Conservation (phyloP, 1,140 invertebrate species). For the Panagrolaimus sp. region DNA sequence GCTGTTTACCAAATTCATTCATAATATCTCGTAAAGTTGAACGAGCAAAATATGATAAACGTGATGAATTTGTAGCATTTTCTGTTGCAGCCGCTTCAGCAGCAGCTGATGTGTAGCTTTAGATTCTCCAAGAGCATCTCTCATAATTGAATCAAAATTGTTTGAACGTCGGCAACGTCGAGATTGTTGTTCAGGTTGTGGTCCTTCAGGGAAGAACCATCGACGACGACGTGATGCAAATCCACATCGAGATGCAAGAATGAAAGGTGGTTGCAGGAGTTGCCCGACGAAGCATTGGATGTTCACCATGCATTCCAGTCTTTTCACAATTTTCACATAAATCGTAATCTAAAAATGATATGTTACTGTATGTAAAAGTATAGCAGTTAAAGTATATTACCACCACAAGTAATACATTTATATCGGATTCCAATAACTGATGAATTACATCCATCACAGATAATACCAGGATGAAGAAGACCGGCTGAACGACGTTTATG, state of each 20-base stretch:
- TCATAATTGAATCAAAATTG: background rate
- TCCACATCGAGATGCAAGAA: background rate
- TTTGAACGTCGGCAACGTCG: background rate
- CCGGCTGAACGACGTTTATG: no score
- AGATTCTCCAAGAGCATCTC: background rate
- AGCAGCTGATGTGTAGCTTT: background rate
- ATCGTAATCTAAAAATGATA: slow-evolving; percentile 7
- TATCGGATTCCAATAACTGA: slow-evolving; percentile 8
- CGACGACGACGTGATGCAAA: background rate
- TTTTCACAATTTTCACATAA: slow-evolving; percentile 8
- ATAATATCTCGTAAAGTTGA: no score
- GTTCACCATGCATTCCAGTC: slow-evolving; percentile 10
- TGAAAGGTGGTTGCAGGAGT: background rate
- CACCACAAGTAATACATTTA: slow-evolving; percentile 1
- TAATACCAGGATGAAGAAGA: background rate
- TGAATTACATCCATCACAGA: background rate
- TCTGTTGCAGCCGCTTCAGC: background rate
- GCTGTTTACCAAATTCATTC: no score
- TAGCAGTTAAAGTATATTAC: no score
- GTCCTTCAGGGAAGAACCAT: background rate
- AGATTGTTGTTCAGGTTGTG: background rate
- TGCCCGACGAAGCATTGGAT: slow-evolving; percentile 1
- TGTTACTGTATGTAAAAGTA: no score
- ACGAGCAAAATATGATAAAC: no score
- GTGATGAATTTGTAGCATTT: background rate